Evolutionary conservation across 2,888 invertebrate species (phyloP), one percentile per base, ranked within the genome.

Genomic region (Scaptomyza polygonia): DNA sequence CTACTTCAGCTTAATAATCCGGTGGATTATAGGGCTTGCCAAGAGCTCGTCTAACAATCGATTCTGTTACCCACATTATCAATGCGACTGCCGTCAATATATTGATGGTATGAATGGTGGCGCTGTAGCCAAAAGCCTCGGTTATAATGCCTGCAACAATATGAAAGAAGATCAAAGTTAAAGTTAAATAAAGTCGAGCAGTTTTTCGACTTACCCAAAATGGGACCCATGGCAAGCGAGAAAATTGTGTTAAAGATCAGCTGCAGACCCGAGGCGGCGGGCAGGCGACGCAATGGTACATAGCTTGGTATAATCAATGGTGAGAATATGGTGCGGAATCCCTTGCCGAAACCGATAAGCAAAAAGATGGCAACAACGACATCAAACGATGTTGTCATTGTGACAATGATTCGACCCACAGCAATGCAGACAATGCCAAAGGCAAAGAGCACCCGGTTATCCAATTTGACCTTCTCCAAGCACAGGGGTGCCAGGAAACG

Each of bases 271-370:
- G 95, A 93, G 1, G 95, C 95, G 12, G 95, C 95, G 5, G 96
- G 95, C 58, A 96, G 86, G 63, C 95, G 93, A 56, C 94, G 93
- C 11, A 96, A 86, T 0, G 95, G 94, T 16, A 96, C 95, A 86
- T 95, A 94, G 5, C 94, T 94, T 3, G 95, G 95, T 74, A 96
- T 94, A 8, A 95, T 95, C 11, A 96, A 89, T 0, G 95, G 94
- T 92, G 95, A 94, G 84, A 95, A 95, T n/a, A 96, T 94, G 9
- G 95, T 95, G 56, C 95, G 92, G 6, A 96, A 90, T 0, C 94
- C 95, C 91, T 96, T 96, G 25, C 95, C 95, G 49, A 94, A 93
- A 0, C 96, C 96, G 73, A 96, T 94, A 25, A 95, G 92, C 0
- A 94, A 91, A 11, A 94, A 94, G 0, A 95, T 93, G 0, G 92